A percentile compares a stretch with the other conserved stretches of the same genome.
These are phyloP conservation scores for Trichechus manatus DNA, from an alignment of 2,113 vertebrate species.

Conservation along the genomic window DNA sequence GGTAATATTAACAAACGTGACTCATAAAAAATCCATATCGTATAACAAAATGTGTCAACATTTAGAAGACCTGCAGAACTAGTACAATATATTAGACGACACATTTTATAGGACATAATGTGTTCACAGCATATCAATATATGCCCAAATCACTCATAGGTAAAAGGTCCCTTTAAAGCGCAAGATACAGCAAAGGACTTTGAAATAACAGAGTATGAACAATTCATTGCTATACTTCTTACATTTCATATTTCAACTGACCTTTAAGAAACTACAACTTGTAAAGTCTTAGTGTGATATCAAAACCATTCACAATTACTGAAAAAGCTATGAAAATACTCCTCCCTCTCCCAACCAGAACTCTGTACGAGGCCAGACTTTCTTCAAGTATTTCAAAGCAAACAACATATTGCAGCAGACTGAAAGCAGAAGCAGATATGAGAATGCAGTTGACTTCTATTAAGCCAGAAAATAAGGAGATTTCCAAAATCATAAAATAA, in stretches of 20 bases:
- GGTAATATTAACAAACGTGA: neutral
- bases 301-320: neutral
- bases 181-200: neutral
- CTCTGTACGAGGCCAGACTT: neutral
- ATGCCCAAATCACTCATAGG: neutral
- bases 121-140: too few relatives aligned
- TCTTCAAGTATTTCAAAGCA: neutral
- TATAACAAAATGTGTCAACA: neutral
- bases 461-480: neutral
- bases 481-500: neutral
- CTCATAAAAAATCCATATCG: neutral
- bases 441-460: neutral
- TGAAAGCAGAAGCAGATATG: neutral
- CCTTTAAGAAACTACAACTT: neutral
- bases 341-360: neutral
- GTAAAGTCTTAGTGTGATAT: neutral
- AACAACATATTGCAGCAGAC: neutral
- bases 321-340: conserved; percentile 17
- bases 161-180: neutral
- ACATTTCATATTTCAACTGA: neutral
- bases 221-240: neutral
- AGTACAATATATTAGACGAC: too few relatives aligned
- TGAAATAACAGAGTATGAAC: neutral
- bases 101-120: too few relatives aligned
- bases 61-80: neutral